Base-by-base conservation (phyloP, 2,797 vertebrate genomes). In the Tenualosa ilisha region DNA sequence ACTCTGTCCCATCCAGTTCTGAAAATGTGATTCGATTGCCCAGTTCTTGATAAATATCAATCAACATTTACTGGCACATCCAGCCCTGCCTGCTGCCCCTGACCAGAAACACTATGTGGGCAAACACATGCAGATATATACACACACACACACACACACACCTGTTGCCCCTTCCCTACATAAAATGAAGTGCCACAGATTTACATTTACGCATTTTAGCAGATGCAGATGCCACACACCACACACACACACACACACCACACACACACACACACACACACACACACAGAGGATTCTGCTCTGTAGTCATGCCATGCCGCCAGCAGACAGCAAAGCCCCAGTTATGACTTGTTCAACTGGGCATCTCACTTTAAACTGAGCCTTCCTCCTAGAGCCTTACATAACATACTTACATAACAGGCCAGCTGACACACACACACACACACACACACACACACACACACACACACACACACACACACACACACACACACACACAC, bases 391-490 rank as follows among this genome's bases (percentile, higher is more conserved):
- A 79, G 72, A 79, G 46, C 40, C 54, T 86, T 87, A 90, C 31
- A 31, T 31, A 31, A 31, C 31, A 31, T 31, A 31, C 31, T 95
- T 95, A 93, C 91, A 92, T 94, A 95, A 95, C 88, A 91, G 87
- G 89, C 75, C 93, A 94, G 92, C 93, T 92, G 92, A 94, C 92
- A 92, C 91, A 88, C 82, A 83, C 85, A 87, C 85, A 81, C n/a
- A 20, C 5, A 81, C 1, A 40, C 11, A 40, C 85, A 81, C n/a
- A 20, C 85, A 81, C n/a, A 20, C 6, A 81, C 1, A 40, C 11
- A 40, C 85, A 81, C n/a, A 20, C 6, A 81, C 1, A 40, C 11
- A 40, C 82, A 83, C 85, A 87, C 85, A 81, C n/a, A 20, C 5
- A 81, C 1, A 40, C 11, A 40, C 85, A 81, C n/a, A 94, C 92